Percentiles rank a stretch among this genome's conserved stretches.
Evolutionary conservation across 2,797 vertebrate genomes (phyloP).

Genomic region (Knipowitschia caucasica): DNA sequence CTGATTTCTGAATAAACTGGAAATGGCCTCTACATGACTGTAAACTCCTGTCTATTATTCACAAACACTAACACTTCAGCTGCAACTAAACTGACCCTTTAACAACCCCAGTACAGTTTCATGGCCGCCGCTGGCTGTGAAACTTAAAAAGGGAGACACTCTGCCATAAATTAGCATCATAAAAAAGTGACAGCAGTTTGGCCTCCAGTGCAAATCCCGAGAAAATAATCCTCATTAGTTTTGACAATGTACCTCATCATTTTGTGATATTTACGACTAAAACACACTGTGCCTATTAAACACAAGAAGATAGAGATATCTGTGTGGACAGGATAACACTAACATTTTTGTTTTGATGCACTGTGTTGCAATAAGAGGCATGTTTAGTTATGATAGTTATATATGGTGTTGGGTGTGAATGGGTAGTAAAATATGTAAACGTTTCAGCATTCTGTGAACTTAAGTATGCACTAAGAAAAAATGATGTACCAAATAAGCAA

Average conservation of each 20-base stretch:
- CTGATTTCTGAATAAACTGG: constrained; percentile 26
- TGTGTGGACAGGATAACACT: constrained; percentile 40
- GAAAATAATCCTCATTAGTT: constrained; percentile 67
- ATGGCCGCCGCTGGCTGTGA: constrained; percentile 31
- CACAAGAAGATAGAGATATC: constrained; percentile 54
- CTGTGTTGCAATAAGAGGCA: constrained; percentile 14
- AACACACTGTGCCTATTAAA: constrained; percentile 57
- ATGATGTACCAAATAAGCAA: constrained; percentile 25
- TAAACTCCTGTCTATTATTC: constrained; percentile 27
- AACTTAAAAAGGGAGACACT: constrained; percentile 45
- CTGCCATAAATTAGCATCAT: constrained; percentile 62
- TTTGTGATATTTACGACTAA: constrained; percentile 57
- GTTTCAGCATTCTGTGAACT: constrained; percentile 45
- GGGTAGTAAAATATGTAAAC: constrained; percentile 44
- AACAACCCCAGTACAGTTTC: constrained; percentile 40
- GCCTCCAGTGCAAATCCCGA: constrained; percentile 39
- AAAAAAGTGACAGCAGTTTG: constrained; percentile 59
- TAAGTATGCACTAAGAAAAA: constrained; percentile 42
- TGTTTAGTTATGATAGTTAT: constrained; percentile 43
- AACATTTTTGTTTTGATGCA: constrained; percentile 45
- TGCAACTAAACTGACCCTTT: constrained; percentile 52
- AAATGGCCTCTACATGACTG: constrained; percentile 16
- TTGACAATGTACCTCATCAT: constrained; percentile 55
- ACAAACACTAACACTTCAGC: constrained; percentile 33
- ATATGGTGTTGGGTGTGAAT: constrained; percentile 32